These are phyloP conservation scores for Anthopleura xanthogrammica DNA, from an alignment of 92 coral and sea anemone species.

Conservation along the genomic window DNA sequence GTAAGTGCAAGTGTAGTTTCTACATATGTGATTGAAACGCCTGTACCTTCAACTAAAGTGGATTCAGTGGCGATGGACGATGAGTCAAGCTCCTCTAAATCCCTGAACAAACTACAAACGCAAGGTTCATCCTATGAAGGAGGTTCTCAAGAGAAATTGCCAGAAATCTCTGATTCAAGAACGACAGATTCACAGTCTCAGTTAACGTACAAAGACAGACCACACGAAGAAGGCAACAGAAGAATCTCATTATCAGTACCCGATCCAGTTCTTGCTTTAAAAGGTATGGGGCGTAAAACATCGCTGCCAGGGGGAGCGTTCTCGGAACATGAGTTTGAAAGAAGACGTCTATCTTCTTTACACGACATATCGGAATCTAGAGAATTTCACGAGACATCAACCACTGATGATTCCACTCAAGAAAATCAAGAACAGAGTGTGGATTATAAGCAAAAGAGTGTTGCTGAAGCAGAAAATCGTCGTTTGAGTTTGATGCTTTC, in stretches of 20 bases:
- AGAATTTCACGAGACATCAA: background rate
- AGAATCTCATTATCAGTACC: conserved; percentile 26
- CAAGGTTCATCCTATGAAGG: background rate
- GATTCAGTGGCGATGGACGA: background rate
- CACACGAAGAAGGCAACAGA: background rate
- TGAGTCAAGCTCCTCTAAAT: background rate
- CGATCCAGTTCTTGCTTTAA: conserved; percentile 24
- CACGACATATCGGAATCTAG: background rate
- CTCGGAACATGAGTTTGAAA: conserved; percentile 8
- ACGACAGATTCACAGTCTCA: background rate
- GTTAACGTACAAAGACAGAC: background rate
- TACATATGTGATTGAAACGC: background rate
- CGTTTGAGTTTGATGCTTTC: conserved; percentile 7
- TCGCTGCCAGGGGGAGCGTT: conserved; percentile 19
- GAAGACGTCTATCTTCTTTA: conserved; percentile 23
- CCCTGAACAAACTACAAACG: background rate
- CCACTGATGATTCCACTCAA: background rate
- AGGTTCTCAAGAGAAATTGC: background rate
- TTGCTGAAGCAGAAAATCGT: background rate
- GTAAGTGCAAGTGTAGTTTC: background rate
- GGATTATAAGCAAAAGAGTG: background rate
- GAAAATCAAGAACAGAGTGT: background rate
- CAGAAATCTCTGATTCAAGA: background rate
- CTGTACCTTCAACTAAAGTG: background rate
- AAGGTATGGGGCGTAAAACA: conserved; percentile 26